These are phyloP conservation scores for Pantherophis vulpinus DNA, from an alignment of 2,797 vertebrate species.

Conservation along the genomic window DNA sequence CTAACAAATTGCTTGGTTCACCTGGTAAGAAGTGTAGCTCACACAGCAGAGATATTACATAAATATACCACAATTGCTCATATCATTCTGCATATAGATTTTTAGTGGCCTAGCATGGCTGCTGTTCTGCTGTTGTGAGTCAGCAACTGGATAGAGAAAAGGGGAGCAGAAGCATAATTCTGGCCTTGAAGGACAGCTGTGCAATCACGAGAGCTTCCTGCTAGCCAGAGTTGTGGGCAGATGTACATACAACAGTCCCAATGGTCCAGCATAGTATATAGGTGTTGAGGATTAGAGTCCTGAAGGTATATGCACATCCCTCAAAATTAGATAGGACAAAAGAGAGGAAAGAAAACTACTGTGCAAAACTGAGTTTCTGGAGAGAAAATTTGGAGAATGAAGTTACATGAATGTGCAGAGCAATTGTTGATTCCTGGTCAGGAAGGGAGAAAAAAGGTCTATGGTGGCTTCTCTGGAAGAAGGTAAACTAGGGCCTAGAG, in stretches of 20 bases:
- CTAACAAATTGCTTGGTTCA: too few relatives aligned
- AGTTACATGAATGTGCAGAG: background rate
- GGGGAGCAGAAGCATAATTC: background rate
- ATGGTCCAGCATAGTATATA: background rate
- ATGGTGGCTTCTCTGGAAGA: background rate
- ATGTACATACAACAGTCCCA: background rate
- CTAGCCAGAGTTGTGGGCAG: too few relatives aligned
- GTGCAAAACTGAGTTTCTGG: background rate
- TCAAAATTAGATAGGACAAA: background rate
- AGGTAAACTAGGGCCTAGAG: background rate
- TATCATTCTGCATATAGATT: background rate
- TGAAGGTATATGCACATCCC: background rate
- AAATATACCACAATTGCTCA: too few relatives aligned
- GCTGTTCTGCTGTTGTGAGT: background rate
- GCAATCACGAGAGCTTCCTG: too few relatives aligned
- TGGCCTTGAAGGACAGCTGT: too few relatives aligned
- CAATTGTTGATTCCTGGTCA: background rate
- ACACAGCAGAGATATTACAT: too few relatives aligned
- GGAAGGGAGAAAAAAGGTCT: background rate
- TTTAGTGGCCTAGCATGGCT: background rate
- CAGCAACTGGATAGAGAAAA: background rate
- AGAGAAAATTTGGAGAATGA: background rate
- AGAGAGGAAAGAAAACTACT: background rate
- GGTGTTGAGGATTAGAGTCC: background rate
- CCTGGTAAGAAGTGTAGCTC: too few relatives aligned